Evolutionary conservation across 2,888 invertebrate species (phyloP).

Genomic region (Rosalia funebris): DNA sequence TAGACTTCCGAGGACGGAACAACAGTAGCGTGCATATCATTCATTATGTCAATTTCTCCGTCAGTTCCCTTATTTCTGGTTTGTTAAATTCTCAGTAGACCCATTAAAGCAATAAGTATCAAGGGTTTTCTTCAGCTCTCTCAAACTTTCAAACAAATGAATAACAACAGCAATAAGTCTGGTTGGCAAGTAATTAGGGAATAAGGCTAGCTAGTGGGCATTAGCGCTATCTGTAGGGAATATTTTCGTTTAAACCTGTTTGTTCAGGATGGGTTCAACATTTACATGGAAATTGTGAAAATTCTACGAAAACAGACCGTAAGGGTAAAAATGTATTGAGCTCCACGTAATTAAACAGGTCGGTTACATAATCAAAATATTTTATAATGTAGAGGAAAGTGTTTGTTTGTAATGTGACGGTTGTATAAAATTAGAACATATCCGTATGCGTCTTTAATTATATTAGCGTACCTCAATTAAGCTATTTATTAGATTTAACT

Average conservation of each 20-base stretch:
- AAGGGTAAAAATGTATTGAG: no score
- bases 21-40: slow-evolving; percentile 7
- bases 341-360: no score
- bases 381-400: no score
- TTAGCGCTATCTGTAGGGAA: slow-evolving; percentile 8
- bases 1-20: slow-evolving; percentile 4
- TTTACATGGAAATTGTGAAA: slow-evolving; percentile 7
- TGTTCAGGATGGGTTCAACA: slow-evolving; percentile 3
- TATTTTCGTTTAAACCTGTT: slow-evolving; percentile 8
- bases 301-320: background rate
- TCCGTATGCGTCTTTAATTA: no score
- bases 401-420: no score
- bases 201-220: slow-evolving; percentile 12
- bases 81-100: slow-evolving; percentile 16
- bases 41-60: slow-evolving; percentile 15
- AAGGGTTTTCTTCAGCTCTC: slow-evolving; percentile 11
- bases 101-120: slow-evolving; percentile 19
- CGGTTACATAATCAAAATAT: no score
- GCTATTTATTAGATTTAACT: no score
- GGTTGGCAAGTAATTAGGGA: slow-evolving; percentile 18
- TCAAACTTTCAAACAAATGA: slow-evolving; percentile 14
- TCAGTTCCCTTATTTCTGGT: slow-evolving; percentile 16
- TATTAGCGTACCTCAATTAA: no score
- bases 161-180: slow-evolving; percentile 19
- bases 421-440: no score